Base-by-base conservation (phyloP, 1,140 invertebrate species). In the Diorhabda carinulata region DNA sequence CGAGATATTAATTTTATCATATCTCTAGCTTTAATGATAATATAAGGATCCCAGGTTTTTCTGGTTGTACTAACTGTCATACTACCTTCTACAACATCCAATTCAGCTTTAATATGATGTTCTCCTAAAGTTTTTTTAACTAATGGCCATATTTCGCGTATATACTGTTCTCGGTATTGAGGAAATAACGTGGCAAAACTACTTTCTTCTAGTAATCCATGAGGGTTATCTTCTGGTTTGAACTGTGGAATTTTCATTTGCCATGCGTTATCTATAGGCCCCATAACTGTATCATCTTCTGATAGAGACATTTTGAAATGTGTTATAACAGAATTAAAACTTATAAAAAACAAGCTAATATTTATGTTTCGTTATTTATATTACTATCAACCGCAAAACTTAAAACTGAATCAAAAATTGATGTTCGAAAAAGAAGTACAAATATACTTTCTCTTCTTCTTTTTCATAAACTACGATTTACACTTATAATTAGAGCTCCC, bases 1-100 rank as follows among this genome's bases (percentile, higher is more conserved):
- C 98, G 84, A 2, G 97, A 94, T 68, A 99, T 80, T 3, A 99
- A 83, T 81, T 98, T 98, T 68, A 99, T 94, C 82, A 99, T 87
- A 81, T 99, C 98, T 72, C 97, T 86, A 5, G 96, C 95, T 84
- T 99, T 99, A 5, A 99, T 87, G 59, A 99, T 95, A 58, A 98
- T 94, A 73, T 94, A 99, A 0, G 98, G 98, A 86, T 99, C 98
- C 95, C 95, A 99, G 2, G 97, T 99, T 85, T 98, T 98, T 63
- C 95, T 86, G 0, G 97, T 99, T 0, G 98, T 99, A 79, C 86
- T 88, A 0, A 99, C 98, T 5, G 90, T 91, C 92, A 99, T 96
- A 59, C 77, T 89, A 62, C 98, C 98, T 87, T 98, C 96, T 3
- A 98, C 84, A 1, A 98, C 81, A 86, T 99, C 97, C 68, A 99